Evolutionary conservation across 2,888 invertebrate species (phyloP), one percentile per base, ranked within the genome.

Genomic region (Drosophila histrio): DNA sequence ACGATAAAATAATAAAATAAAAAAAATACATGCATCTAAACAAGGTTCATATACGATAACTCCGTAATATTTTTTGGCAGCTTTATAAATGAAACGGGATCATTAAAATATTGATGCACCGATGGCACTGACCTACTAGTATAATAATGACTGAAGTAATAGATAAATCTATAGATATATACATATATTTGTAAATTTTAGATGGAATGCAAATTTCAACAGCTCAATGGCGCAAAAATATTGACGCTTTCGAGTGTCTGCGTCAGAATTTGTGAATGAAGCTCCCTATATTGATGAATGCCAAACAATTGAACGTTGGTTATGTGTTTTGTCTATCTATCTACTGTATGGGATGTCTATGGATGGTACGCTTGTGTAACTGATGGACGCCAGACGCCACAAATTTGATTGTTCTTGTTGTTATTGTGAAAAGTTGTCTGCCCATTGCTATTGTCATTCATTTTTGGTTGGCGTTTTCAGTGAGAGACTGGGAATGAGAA

Each of bases 201-300:
- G 41, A 62, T 80, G 59, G 43, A 60, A 77, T 87, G 78, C 74
- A 64, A 81, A 77, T 72, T n/a, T 59, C 46, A 60, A 64, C 59
- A 77, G 38, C 46, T 59, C 66, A 72, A 19, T 59, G 21, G n/a
- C 9, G 15, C 46, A 32, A 17, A 47, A 63, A 36, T 57, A 26
- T 69, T 72, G 77, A 63, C 66, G 68, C 64, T 66, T 22, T 81
- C 47, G 61, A 81, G 81, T 84, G 85, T 71, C 77, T 79, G 87
- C 87, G 77, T 79, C 80, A 75, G 72, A 67, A 69, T 61, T 63
- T 54, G 70, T 43, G 70, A 79, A 59, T 80, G 67, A 81, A 57
- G 63, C 68, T 64, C 62, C 72, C 69, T 62, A 74, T 81, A 87
- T 78, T 88, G 83, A 79, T 77, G 88, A 77, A 84, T 77, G 67